Evolutionary conservation across 2,797 vertebrate species (phyloP), one percentile per base, ranked within the genome.

Genomic region (Anguilla anguilla): DNA sequence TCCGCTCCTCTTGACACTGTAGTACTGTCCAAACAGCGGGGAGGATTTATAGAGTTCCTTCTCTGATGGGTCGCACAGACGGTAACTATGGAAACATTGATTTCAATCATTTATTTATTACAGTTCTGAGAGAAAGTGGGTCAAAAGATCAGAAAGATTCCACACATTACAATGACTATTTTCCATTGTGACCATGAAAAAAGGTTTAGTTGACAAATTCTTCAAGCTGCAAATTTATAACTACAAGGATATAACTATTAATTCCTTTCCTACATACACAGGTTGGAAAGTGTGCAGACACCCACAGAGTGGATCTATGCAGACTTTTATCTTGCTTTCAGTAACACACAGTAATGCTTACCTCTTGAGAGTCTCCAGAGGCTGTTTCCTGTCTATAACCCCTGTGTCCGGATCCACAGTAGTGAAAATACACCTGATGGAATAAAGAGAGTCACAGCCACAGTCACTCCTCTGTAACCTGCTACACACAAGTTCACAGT

Each of bases 351-450:
- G 7, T 69, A 6, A 28, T 15, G 7, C 51, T 86, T 92, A 99
- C 98, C 96, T 97, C 94, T 95, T 98, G 89, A 99, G 91, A 0
- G 97, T 99, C 51, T 98, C 96, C 92, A 99, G 95, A 0, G 98
- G 98, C 89, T 99, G 97, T 90, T 97, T 98, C 77, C 96, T 96
- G 92, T 69, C 93, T 49, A 97, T 94, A 25, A 97, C 1, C 0
- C 97, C 98, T 0, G 97, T 98, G 91, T 98, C 96, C 1, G 98
- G 97, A 93, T 99, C 95, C 89, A 99, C 95, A 0, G 97, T 99
- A 83, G 98, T 99, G 82, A 98, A 94, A 93, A 98, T 9, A 89
- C 98, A 99, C 88, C 98, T 99, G 94, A 53, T 90, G 88, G 0
- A 86, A 94, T 2, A 89, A 59, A 94, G 43, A 46, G 43, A 46